Evolutionary conservation across 1,140 invertebrate genomes (phyloP).

Genomic region (Mylabris phalerata): DNA sequence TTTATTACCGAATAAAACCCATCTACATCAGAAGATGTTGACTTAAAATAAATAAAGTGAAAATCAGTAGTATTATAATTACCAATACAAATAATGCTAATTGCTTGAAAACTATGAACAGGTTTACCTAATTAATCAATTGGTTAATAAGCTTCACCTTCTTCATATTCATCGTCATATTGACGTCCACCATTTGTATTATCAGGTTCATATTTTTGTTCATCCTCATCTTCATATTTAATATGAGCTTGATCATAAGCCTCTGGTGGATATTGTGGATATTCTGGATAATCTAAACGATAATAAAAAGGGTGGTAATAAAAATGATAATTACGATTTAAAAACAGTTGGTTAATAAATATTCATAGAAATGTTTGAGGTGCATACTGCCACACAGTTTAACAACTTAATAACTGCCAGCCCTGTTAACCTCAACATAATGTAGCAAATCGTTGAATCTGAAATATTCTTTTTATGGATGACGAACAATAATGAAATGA

Average conservation of each 20-base stretch:
- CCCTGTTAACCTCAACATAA: constrained; percentile 34
- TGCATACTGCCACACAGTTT: constrained; percentile 32
- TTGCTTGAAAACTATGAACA: too few relatives aligned
- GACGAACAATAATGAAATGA: background rate
- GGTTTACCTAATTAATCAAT: too few relatives aligned
- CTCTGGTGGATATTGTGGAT: constrained; percentile 44
- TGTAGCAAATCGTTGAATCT: constrained; percentile 17
- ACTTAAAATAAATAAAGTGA: too few relatives aligned
- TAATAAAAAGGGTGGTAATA: background rate
- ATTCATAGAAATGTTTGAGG: constrained; percentile 25
- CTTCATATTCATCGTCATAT: constrained; percentile 40
- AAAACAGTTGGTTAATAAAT: background rate
- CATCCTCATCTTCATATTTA: constrained; percentile 59
- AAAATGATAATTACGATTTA: background rate
- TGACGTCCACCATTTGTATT: constrained; percentile 32
- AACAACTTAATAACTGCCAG: constrained; percentile 28
- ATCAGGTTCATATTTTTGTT: constrained; percentile 56
- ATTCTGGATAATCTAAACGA: constrained; percentile 59
- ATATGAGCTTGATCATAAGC: constrained; percentile 50
- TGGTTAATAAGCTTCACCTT: constrained; percentile 40
- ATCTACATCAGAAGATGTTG: too few relatives aligned
- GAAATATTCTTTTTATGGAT: constrained; percentile 6
- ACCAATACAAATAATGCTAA: too few relatives aligned
- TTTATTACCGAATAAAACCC: too few relatives aligned
- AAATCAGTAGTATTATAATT: too few relatives aligned